These are phyloP conservation scores for Drosophila yooni DNA, from an alignment of 2,888 invertebrate species.

Conservation along the genomic window DNA sequence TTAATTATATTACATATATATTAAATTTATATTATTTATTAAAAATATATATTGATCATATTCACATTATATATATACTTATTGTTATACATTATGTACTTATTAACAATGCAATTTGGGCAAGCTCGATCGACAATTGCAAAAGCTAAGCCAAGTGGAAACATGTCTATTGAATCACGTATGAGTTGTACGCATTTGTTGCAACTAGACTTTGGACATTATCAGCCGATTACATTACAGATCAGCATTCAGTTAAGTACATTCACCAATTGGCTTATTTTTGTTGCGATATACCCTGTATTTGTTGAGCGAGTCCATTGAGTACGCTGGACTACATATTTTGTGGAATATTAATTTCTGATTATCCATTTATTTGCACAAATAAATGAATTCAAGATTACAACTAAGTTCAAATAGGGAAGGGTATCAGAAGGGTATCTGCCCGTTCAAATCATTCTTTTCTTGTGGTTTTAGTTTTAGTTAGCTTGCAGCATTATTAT, in stretches of 20 bases:
- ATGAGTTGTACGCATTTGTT: neutral
- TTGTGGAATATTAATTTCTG: neutral
- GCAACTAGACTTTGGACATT: conserved; percentile 14
- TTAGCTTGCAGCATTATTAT: conserved; percentile 16
- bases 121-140: neutral
- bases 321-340: neutral
- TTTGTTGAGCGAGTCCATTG: neutral
- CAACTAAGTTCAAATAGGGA: neutral
- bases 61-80: neutral
- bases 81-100: neutral
- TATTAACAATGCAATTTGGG: neutral
- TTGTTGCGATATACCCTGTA: conserved; percentile 10
- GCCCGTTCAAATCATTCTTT: neutral
- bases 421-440: conserved; percentile 32
- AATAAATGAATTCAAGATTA: neutral
- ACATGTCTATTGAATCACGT: neutral
- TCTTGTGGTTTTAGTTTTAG: too few species aligned
- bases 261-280: conserved; percentile 26
- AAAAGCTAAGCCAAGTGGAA: neutral
- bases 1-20: neutral
- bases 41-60: neutral
- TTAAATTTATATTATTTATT: neutral
- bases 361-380: too few species aligned
- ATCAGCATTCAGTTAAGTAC: conserved; percentile 34
- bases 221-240: conserved; percentile 12